Conservation (phyloP, 2,113 vertebrate species). For the Heterochromis multidens region DNA sequence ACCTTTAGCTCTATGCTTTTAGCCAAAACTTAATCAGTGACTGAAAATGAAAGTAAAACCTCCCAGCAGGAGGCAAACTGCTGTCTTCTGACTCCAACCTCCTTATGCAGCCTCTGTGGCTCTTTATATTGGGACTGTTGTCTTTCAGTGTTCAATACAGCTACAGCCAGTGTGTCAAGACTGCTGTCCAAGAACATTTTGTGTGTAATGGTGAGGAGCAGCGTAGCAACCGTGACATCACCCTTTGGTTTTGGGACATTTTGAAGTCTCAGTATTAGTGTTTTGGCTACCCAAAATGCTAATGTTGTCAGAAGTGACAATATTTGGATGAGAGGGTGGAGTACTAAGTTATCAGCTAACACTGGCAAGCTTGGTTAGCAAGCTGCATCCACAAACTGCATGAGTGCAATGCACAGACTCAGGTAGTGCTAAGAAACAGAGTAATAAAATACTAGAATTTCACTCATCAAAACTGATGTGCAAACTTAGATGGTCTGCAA, state of each 20-base stretch:
- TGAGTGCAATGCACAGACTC: background rate
- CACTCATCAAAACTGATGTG: too few species aligned
- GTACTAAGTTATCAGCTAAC: fast-evolving
- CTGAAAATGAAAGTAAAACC: background rate
- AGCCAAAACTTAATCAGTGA: background rate
- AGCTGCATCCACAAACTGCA: background rate
- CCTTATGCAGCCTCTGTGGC: background rate
- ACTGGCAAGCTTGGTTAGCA: background rate
- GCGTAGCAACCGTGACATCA: fast-evolving
- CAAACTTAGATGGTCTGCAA: too few species aligned
- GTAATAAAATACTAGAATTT: background rate
- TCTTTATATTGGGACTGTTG: background rate
- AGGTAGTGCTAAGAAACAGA: background rate
- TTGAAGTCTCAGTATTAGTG: background rate
- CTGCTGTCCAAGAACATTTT: background rate
- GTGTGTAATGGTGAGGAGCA: background rate
- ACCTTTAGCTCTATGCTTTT: background rate
- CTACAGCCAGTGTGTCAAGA: background rate
- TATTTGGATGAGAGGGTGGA: background rate
- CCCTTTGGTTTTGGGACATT: background rate
- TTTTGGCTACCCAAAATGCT: background rate
- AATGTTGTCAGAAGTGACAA: background rate
- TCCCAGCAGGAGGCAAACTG: background rate
- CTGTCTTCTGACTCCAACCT: background rate
- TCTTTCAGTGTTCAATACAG: background rate